Evolutionary conservation across 2,888 invertebrate species (phyloP).

Genomic region (Rotaria socialis): DNA sequence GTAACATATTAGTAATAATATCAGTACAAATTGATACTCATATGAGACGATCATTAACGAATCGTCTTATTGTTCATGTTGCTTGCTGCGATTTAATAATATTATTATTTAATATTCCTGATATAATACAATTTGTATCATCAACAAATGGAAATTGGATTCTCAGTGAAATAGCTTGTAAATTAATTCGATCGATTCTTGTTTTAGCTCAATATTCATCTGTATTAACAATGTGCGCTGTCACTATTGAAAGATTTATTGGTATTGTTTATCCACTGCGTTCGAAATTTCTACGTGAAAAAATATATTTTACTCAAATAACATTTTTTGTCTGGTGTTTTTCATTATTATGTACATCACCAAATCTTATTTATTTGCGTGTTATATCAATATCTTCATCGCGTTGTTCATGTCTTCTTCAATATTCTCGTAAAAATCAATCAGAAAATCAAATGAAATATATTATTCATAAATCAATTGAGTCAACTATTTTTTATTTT

Average conservation of each 20-base stretch:
- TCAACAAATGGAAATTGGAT: slow-evolving; percentile 29
- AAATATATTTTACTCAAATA: background rate
- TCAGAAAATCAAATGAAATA: background rate
- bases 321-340: background rate
- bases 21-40: background rate
- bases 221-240: slow-evolving; percentile 27
- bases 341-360: background rate
- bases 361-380: slow-evolving; percentile 14
- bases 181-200: slow-evolving; percentile 32
- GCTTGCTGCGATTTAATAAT: slow-evolving; percentile 32
- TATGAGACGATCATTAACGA: slow-evolving; percentile 31
- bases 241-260: slow-evolving; percentile 22
- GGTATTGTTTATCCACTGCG: slow-evolving; percentile 32
- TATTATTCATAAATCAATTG: background rate
- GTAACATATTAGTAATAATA: background rate
- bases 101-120: slow-evolving; percentile 29
- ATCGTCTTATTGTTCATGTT: slow-evolving; percentile 34
- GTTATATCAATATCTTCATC: background rate
- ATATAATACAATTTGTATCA: slow-evolving; percentile 28
- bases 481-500: slow-evolving; percentile 28
- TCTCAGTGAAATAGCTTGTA: background rate
- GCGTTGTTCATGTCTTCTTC: background rate
- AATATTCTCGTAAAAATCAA: background rate
- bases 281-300: slow-evolving; percentile 22
- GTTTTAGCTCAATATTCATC: slow-evolving; percentile 25